Evolutionary conservation across 2,113 vertebrate species (phyloP), one percentile per base, ranked within the genome.

Genomic region (Xenopus laevis): DNA sequence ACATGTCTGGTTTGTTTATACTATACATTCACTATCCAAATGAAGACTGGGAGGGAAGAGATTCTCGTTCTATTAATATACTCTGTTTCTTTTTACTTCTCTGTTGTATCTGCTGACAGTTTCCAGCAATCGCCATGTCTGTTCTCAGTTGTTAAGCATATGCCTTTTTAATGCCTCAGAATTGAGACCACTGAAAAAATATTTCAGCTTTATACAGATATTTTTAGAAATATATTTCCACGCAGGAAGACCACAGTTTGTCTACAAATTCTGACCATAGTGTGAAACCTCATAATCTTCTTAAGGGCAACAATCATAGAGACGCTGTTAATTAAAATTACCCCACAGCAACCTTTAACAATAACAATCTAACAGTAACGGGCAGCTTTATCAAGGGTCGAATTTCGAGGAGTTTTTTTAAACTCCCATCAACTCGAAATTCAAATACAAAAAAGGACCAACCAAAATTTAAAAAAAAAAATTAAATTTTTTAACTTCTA

Each of bases 61-160:
- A 70, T 77, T 70, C 60, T 57, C 55, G 53, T 76, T 77, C 74
- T 70, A 77, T 77, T 77, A 77, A 77, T 77, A 77, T 4, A 55
- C 59, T n/a, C 13, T 47, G 74, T 77, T 77, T 77, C 66, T 64
- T 77, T 77, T 77, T 61, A 57, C 58, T 20, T 60, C 50, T 64
- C 20, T 68, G n/a, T 67, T 77, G 55, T 70, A 63, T 47, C 66
- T 64, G 33, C n/a, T 77, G 66, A 77, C 50, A 57, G 74, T 68
- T 70, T 68, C 66, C 74, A 77, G 59, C 44, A 30, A 68, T 61
- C 60, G 33, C 3, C 10, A 57, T 73, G 52, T 67, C 53, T 53
- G 58, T 68, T 61, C 73, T 75, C 17, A 68, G 21, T 46, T 16
- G 52, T 47, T 20, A 45, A 65, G 12, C 40, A 68, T 18, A 40